Conservation (phyloP, 2,797 vertebrate genomes). For the Pterois miles region DNA sequence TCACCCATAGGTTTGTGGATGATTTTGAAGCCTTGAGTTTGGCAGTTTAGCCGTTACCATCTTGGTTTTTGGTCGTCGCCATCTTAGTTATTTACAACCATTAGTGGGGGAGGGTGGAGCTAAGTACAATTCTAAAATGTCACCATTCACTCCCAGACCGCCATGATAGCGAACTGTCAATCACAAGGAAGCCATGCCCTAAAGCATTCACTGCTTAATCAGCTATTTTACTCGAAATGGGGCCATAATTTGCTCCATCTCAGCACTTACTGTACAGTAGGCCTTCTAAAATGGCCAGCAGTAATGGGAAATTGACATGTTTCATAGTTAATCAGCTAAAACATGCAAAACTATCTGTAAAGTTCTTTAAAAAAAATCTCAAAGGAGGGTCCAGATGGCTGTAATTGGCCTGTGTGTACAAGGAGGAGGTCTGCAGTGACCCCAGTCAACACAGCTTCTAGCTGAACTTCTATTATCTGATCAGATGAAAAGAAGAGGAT, state of each 20-base stretch:
- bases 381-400: neutral
- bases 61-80: too few relatives aligned
- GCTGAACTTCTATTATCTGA: slow-evolving; percentile 17
- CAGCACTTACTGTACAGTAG: neutral
- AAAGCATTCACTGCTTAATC: too few relatives aligned
- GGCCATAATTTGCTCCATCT: neutral
- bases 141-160: too few relatives aligned
- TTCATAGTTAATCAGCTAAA: neutral
- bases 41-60: too few relatives aligned
- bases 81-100: too few relatives aligned
- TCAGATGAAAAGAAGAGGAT: neutral
- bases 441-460: neutral
- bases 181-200: too few relatives aligned
- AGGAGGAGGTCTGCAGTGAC: neutral
- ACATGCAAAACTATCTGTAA: neutral
- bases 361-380: neutral
- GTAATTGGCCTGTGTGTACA: slow-evolving; percentile 9
- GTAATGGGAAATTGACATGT: neutral
- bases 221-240: too few relatives aligned
- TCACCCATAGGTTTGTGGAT: too few relatives aligned
- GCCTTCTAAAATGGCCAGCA: neutral
- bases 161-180: too few relatives aligned
- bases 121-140: too few relatives aligned
- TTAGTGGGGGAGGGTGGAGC: too few relatives aligned
- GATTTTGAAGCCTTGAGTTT: too few relatives aligned